Conservation (phyloP, 1,140 invertebrate species). For the Sinella curviseta region DNA sequence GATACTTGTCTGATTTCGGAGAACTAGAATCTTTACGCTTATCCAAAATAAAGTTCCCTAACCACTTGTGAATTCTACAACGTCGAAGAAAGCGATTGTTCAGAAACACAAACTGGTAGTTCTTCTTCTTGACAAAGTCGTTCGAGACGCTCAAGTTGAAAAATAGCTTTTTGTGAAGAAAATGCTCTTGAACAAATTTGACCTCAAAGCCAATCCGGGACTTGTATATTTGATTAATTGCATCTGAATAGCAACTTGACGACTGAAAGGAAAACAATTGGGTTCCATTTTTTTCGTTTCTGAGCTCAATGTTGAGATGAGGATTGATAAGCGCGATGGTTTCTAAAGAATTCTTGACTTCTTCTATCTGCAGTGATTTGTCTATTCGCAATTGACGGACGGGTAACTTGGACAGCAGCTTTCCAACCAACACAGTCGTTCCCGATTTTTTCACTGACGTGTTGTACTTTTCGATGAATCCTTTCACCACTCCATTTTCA, state of each 20-base stretch:
- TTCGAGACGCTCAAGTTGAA: constrained; percentile 61
- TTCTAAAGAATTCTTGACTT: constrained; percentile 61
- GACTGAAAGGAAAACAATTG: constrained; percentile 62
- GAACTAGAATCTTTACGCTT: constrained; percentile 33
- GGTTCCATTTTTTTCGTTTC: constrained; percentile 62
- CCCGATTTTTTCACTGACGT: constrained; percentile 54
- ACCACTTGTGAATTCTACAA: constrained; percentile 59
- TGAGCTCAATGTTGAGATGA: constrained; percentile 61
- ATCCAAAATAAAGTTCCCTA: constrained; percentile 54
- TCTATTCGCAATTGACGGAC: constrained; percentile 63
- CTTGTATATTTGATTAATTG: constrained; percentile 60
- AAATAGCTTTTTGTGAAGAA: constrained; percentile 58
- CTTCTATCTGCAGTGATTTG: constrained; percentile 60
- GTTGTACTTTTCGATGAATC: not conserved
- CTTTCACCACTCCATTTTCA: not conserved
- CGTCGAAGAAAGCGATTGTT: constrained; percentile 63
- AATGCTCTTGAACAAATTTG: constrained; percentile 57
- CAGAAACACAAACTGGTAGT: constrained; percentile 65
- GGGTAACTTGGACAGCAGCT: constrained; percentile 65
- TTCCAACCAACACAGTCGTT: constrained; percentile 65
- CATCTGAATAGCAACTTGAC: constrained; percentile 58
- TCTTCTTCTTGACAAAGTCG: constrained; percentile 55
- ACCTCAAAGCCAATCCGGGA: constrained; percentile 53
- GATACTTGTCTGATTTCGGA: constrained; percentile 55
- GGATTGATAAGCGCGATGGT: constrained; percentile 63